Conservation (phyloP, 2,797 vertebrate species). For the Onychomys leucogaster region DNA sequence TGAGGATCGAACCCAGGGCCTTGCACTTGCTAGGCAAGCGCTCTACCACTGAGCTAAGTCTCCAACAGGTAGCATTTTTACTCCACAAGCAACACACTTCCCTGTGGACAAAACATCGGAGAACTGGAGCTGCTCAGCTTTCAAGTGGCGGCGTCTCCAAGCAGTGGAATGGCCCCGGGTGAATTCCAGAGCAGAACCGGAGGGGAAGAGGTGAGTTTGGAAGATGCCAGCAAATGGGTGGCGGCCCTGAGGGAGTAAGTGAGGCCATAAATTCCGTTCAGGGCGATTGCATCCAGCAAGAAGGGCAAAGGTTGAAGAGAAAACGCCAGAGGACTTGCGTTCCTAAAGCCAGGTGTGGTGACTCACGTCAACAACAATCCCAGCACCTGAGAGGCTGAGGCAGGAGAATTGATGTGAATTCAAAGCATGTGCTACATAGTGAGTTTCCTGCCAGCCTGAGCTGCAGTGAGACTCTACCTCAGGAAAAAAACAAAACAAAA, state of each 20-base stretch:
- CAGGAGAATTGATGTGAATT: neutral
- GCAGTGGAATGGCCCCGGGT: neutral
- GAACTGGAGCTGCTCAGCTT: neutral
- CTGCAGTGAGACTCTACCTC: neutral
- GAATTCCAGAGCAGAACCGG: neutral
- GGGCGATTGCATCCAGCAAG: neutral
- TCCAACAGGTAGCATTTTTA: neutral
- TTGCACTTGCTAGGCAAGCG: too few relatives aligned
- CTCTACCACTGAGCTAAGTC: too few relatives aligned
- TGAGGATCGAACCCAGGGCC: too few relatives aligned
- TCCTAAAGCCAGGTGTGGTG: neutral
- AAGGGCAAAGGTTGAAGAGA: conserved; percentile 18
- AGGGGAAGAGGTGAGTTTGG: neutral
- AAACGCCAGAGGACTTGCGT: neutral
- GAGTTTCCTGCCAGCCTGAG: neutral
- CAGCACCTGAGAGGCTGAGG: neutral
- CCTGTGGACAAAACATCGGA: neutral
- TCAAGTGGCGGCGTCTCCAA: neutral
- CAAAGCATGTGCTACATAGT: neutral
- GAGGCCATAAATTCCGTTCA: neutral
- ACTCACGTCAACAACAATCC: neutral
- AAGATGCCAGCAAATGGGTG: neutral
- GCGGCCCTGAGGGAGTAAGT: neutral
- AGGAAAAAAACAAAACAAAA: neutral
- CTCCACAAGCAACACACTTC: neutral